These are phyloP conservation scores for Heliconius ismenius DNA, from an alignment of 2,888 invertebrate genomes.

Conservation along the genomic window DNA sequence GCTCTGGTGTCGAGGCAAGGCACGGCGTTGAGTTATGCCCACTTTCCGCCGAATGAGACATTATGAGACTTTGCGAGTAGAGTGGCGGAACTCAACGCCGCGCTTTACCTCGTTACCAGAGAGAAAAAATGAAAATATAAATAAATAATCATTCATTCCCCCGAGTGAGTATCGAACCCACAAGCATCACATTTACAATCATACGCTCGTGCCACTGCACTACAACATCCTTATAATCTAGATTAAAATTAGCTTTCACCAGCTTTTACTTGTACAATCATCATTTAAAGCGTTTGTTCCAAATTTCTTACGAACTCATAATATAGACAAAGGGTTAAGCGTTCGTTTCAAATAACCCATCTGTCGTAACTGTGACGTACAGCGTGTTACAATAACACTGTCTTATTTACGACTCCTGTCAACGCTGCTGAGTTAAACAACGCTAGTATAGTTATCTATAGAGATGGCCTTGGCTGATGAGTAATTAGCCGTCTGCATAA, in stretches of 20 bases:
- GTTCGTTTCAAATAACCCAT: slow-evolving; percentile 25
- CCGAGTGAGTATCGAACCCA: too few species aligned
- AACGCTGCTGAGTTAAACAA: slow-evolving; percentile 6
- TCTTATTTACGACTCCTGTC: slow-evolving; percentile 28
- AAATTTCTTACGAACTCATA: slow-evolving; percentile 18
- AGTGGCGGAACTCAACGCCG: too few species aligned
- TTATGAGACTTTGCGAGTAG: too few species aligned
- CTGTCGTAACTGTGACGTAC: slow-evolving; percentile 24
- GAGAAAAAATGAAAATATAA: too few species aligned
- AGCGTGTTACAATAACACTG: slow-evolving; percentile 22
- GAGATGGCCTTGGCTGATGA: slow-evolving; percentile 18
- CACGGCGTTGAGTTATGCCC: too few species aligned
- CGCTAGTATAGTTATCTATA: slow-evolving; percentile 8
- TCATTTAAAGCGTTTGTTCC: slow-evolving; percentile 10
- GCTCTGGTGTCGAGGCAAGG: too few species aligned
- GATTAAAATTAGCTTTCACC: not conserved
- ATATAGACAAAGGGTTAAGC: slow-evolving; percentile 18
- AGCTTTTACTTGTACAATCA: not conserved
- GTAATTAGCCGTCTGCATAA: slow-evolving; percentile 21
- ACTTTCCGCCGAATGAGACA: too few species aligned
- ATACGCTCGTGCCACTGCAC: too few species aligned
- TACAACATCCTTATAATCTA: too few species aligned
- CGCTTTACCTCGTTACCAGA: too few species aligned
- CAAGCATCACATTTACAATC: too few species aligned
- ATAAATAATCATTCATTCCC: too few species aligned